Evolutionary conservation across 2,888 invertebrate genomes (phyloP).

Genomic region (Neoitamus cyanurus): DNA sequence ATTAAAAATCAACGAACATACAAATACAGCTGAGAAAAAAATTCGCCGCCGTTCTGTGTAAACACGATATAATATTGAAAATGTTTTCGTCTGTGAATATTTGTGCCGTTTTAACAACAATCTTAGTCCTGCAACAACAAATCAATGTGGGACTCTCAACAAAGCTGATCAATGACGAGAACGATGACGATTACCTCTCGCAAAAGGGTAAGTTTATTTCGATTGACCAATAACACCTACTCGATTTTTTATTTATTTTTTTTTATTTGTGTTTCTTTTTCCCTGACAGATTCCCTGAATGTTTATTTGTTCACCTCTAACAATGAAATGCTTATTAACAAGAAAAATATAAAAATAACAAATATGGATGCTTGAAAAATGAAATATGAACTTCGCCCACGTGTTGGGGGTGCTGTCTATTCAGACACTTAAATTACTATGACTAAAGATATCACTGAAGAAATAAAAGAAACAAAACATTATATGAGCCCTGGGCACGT

Average conservation of each 20-base stretch:
- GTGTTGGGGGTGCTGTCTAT: too few species aligned
- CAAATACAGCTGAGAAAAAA: not conserved
- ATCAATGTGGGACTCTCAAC: not conserved
- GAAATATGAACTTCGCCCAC: too few species aligned
- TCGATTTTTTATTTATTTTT: not conserved
- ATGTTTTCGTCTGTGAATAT: slow-evolving; percentile 23
- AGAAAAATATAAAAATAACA: too few species aligned
- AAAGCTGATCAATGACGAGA: slow-evolving; percentile 16
- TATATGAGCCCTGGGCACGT: too few species aligned
- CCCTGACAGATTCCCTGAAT: too few species aligned
- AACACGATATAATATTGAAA: not conserved
- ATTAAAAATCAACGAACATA: not conserved
- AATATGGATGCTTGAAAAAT: too few species aligned
- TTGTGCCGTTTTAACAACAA: slow-evolving; percentile 18
- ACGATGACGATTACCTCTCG: slow-evolving; percentile 14
- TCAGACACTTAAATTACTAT: too few species aligned
- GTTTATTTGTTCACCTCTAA: too few species aligned
- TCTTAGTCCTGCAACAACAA: not conserved
- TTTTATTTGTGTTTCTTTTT: not conserved
- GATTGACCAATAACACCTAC: not conserved
- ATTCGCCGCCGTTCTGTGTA: too few species aligned
- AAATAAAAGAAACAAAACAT: too few species aligned
- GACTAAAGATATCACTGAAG: too few species aligned
- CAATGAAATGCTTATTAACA: too few species aligned
- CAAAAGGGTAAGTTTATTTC: slow-evolving; percentile 11